Base-by-base conservation (phyloP, 2,797 vertebrate genomes). In the Micrastur ruficollis region DNA sequence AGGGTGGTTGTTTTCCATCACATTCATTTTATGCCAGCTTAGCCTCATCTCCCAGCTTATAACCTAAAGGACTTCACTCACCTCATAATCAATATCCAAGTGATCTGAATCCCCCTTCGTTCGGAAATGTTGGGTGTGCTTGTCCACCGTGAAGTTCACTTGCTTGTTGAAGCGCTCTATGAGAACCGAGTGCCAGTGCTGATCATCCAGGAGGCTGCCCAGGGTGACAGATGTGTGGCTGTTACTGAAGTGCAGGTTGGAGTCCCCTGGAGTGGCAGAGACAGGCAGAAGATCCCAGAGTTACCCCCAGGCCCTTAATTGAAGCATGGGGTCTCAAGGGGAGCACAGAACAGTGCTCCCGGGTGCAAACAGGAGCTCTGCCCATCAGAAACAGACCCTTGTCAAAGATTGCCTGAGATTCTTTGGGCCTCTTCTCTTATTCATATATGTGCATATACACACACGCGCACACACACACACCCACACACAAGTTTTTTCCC, bases 61-160 rank as follows among this genome's bases (percentile, higher is more conserved):
- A 91, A 86, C 3, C 25, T 47, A 78, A 74, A 84, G 68, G 21
- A 16, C 13, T 47, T 58, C 38, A 97, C 98, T 66, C 95, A 99
- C 99, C 99, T 99, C 99, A 14, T 99, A 99, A 97, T 99, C 99
- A 36, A 99, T 99, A 94, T 99, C 99, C 97, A 99, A 97, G 22
- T 99, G 98, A 96, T 99, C 99, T 0, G 99, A 98, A 20, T 99
- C 99, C 2, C 99, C 99, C 94, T 98, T 98, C 11, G 99, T 99
- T 59, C 99, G 98, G 96, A 99, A 99, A 94, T 99, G 99, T 84
- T 99, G 99, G 0, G 98, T 99, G 96, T 99, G 97, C 79, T 98
- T 98, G 97, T 99, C 99, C 97, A 99, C 98, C 0, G 99, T 99
- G 97, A 99, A 99, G 98, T 99, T 99, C 72, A 99, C 99, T 95